These are phyloP conservation scores for Drosophila sp. DNA, from an alignment of 1,140 invertebrate genomes.

Conservation along the genomic window DNA sequence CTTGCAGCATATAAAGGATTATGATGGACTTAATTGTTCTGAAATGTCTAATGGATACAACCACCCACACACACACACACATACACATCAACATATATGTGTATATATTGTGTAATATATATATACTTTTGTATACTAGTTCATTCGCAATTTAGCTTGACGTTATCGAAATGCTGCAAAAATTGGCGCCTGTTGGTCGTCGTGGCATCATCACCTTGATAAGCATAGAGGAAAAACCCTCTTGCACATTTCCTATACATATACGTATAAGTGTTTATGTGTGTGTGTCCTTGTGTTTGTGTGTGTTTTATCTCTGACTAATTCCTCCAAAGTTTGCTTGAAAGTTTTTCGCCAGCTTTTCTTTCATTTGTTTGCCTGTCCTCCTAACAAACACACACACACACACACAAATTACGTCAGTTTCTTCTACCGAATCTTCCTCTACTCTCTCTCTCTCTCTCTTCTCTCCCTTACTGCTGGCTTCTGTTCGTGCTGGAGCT, in stretches of 20 bases:
- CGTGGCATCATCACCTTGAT: constrained; percentile 35
- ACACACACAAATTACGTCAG: constrained; percentile 70
- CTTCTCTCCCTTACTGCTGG: neutral
- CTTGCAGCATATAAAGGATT: neutral
- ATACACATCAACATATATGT: neutral
- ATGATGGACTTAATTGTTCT: neutral
- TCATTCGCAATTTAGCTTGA: neutral
- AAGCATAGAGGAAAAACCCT: constrained; percentile 4
- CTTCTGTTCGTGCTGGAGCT: neutral
- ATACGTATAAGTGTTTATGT: neutral
- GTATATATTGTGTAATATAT: neutral
- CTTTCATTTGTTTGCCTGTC: constrained; percentile 33
- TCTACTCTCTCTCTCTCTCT: neutral
- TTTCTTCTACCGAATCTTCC: constrained; percentile 5
- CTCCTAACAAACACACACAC: constrained; percentile 36
- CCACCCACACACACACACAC: neutral
- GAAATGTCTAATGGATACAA: neutral
- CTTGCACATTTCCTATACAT: neutral
- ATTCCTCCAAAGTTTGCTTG: constrained; percentile 31
- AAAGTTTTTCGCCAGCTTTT: constrained; percentile 47
- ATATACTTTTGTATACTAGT: neutral
- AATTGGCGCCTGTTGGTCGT: constrained; percentile 6
- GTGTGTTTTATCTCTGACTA: constrained; percentile 36
- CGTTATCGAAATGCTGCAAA: constrained; percentile 7
- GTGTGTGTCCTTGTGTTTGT: neutral